Evolutionary conservation across 2,797 vertebrate genomes (phyloP), one percentile per base, ranked within the genome.

Genomic region (Darevskia mixta): DNA sequence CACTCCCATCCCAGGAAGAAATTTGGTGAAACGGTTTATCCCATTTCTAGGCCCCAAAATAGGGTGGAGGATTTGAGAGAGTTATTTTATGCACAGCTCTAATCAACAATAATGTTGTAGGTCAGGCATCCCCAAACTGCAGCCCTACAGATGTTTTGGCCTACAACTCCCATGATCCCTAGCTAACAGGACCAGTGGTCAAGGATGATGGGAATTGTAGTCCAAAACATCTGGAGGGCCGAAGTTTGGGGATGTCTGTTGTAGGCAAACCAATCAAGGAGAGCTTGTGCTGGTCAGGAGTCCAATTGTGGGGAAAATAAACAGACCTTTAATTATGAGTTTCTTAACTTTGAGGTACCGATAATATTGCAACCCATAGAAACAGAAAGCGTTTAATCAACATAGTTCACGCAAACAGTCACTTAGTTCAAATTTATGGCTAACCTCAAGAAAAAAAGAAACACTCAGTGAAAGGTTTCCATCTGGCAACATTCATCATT

Each of bases 341-440:
- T 89, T 88, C 87, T 91, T 96, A 95, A 94, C 96, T 97, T 94
- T 91, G 87, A 96, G 96, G 93, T 96, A 95, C 93, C 85, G 93
- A 94, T 95, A 96, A 97, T 96, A 97, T 92, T 97, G 96, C 95
- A 97, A 95, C 92, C 90, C 87, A 88, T 91, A 86, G 95, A 96
- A 96, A 97, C 96, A 97, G 94, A 96, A 96, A 92, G 90, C 93
- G 95, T 97, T 97, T 95, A 96, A 95, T 95, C 95, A 96, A 95
- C 93, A 89, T 86, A 95, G 79, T 91, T 92, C 91, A 96, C 89
- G 89, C 87, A 90, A 94, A 90, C 94, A 93, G 87, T 95, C 93
- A 93, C 94, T 95, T 97, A 92, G 93, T 95, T 95, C 95, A 96
- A 94, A 96, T 96, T 96, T 96, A 96, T 92, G 94, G 79, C 89